Percentiles rank a stretch among this genome's conserved stretches.
These are phyloP conservation scores for Salvelinus alpinus DNA, from an alignment of 2,113 vertebrate species.

Conservation along the genomic window DNA sequence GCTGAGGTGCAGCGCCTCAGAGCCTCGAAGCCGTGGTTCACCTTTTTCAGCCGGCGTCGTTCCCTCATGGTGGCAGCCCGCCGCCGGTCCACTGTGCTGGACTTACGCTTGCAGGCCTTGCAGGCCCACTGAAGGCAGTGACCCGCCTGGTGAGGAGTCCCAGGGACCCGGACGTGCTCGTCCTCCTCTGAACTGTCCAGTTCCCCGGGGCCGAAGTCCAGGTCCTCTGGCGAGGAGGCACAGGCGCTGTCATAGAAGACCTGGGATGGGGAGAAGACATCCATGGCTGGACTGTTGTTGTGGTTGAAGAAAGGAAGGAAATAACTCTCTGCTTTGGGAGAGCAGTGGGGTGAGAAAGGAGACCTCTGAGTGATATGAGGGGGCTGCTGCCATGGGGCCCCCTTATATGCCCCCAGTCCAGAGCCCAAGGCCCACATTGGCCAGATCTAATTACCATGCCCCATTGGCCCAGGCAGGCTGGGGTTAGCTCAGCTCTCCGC, in stretches of 20 bases:
- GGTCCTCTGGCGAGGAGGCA: constrained; percentile 83
- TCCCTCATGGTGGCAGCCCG: constrained; percentile 97
- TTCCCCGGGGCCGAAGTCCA: constrained; percentile 80
- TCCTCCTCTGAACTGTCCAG: constrained; percentile 85
- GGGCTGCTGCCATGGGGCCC: constrained; percentile 72
- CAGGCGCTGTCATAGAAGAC: constrained; percentile 88
- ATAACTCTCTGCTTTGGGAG: not conserved
- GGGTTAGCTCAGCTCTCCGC: constrained; percentile 63
- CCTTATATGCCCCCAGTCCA: constrained; percentile 82
- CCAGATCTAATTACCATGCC: constrained; percentile 88
- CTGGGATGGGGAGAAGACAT: constrained; percentile 86
- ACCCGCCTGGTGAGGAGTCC: constrained; percentile 88
- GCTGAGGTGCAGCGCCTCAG: constrained; percentile 90
- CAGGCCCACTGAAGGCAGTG: constrained; percentile 98
- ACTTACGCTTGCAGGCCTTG: constrained; percentile 94
- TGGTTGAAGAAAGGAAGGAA: constrained; percentile 27
- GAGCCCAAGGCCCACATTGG: constrained; percentile 82
- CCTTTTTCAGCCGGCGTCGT: constrained; percentile 92
- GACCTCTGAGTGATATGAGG: constrained; percentile 74
- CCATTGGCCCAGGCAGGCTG: constrained; percentile 74
- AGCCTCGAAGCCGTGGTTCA: constrained; percentile 96
- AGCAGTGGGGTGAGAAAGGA: constrained; percentile 47
- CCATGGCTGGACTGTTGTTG: constrained; percentile 70
- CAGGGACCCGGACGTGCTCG: constrained; percentile 87
- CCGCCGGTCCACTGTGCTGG: constrained; percentile 88